A percentile compares a stretch with the other conserved stretches of the same genome.
phyloP scores from a whole-genome alignment of 2,888 invertebrate species.

The Himalopsyche kuldschensis region DNA sequence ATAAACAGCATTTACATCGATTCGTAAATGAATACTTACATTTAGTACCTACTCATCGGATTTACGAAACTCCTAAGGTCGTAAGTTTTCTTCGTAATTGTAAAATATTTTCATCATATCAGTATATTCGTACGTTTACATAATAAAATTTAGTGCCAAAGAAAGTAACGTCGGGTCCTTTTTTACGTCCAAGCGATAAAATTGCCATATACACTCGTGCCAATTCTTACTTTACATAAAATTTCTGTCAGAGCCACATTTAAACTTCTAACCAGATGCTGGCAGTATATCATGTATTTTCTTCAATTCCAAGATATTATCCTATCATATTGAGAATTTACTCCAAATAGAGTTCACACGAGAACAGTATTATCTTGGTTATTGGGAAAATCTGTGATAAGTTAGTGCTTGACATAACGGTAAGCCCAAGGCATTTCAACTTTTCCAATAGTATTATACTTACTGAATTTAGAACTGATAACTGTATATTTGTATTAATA shows the following conservation, averaged over 20 bases:
- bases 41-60: too few species aligned
- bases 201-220: neutral
- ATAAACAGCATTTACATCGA: too few species aligned
- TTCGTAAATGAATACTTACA: too few species aligned
- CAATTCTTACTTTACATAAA: neutral
- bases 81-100: too few species aligned
- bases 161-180: too few species aligned
- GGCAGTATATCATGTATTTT: neutral
- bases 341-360: neutral
- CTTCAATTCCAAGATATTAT: neutral
- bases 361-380: neutral
- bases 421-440: neutral
- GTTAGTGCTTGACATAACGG: neutral
- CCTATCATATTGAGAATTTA: neutral
- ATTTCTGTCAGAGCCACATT: neutral
- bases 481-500: too few species aligned
- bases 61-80: too few species aligned
- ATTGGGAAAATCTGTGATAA: neutral
- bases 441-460: neutral
- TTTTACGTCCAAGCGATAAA: neutral
- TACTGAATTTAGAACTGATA: neutral
- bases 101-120: too few species aligned
- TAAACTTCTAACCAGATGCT: neutral
- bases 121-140: too few species aligned
- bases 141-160: too few species aligned